Evolutionary conservation across 92 coral and sea anemone genomes (phyloP).

Genomic region (Pocillopora meandrina): DNA sequence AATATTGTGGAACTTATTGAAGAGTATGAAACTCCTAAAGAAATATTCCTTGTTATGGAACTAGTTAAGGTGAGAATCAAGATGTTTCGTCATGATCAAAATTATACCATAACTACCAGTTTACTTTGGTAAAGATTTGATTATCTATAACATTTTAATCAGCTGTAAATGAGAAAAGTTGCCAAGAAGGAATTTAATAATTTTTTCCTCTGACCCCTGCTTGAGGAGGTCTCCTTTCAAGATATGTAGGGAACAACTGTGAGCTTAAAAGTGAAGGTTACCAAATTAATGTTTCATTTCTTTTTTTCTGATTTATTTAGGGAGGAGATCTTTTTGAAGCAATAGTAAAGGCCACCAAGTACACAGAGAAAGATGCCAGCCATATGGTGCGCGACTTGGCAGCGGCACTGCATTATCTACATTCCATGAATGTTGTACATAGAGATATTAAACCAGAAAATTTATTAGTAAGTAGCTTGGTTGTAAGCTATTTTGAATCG

Average conservation of each 20-base stretch:
- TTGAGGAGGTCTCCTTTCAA: too few relatives aligned
- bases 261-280: too few relatives aligned
- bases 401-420: constrained; percentile 90
- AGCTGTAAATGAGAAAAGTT: too few relatives aligned
- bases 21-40: constrained; percentile 95
- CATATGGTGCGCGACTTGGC: constrained; percentile 97
- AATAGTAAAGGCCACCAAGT: constrained; percentile 91
- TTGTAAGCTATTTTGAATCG: neutral
- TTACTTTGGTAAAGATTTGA: too few relatives aligned
- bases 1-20: constrained; percentile 92
- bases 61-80: constrained; percentile 79
- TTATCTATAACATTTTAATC: too few relatives aligned
- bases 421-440: constrained; percentile 83
- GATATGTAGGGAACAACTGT: neutral
- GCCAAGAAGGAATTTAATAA: too few relatives aligned
- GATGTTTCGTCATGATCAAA: neutral
- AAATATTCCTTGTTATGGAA: constrained; percentile 96
- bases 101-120: neutral
- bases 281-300: neutral
- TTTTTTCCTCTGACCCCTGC: neutral
- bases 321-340: constrained; percentile 99
- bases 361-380: constrained; percentile 94
- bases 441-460: constrained; percentile 99
- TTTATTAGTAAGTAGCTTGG: constrained; percentile 79
- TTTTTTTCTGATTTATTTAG: constrained; percentile 23